Evolutionary conservation across 2,113 vertebrate species (phyloP), one percentile per base, ranked within the genome.

Genomic region (Fulica atra): DNA sequence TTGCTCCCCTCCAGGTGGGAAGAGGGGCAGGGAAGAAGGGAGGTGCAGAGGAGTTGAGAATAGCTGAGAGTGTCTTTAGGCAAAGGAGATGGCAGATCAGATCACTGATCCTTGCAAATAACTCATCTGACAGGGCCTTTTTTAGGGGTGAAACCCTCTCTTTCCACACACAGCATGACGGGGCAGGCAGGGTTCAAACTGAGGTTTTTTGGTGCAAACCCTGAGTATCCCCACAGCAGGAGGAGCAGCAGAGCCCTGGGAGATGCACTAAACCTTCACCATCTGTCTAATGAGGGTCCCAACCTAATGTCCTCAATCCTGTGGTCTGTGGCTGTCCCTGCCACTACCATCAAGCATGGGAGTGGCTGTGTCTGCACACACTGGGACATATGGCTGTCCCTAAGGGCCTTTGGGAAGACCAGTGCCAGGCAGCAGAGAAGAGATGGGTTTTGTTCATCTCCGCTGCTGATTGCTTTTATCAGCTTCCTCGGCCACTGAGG

Each of bases 91-190:
- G 66, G 69, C 36, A 89, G 36, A 70, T 35, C 92, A 31, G 50
- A 81, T 84, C 42, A 33, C 25, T 25, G 14, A 50, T 83, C 51
- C 72, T 83, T 82, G 73, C 70, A 89, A 93, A 86, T 33, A 86
- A 65, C 42, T 74, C 23, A 24, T 71, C 56, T 84, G 59, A 56
- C 36, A 72, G 38, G 38, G 35, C 53, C 57, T 71, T 72, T 70
- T 91, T 74, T 38, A 35, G 61, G 42, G 17, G 4, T 0, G 0
- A 74, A 86, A 2, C 25, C 24, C n/a, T 79, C 20, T 9, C 25
- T 96, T 68, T 76, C 38, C 40, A 29, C 8, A 9, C 60, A 24
- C 25, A 69, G 35, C 10, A 11, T 0, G 0, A 53, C 56, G 50
- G n/a, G 33, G 17, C 40, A 80, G 71, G 54, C 13, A 5, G 50